Evolutionary conservation across 2,888 invertebrate genomes (phyloP), one percentile per base, ranked within the genome.

Genomic region (Orthonevra nobilis): DNA sequence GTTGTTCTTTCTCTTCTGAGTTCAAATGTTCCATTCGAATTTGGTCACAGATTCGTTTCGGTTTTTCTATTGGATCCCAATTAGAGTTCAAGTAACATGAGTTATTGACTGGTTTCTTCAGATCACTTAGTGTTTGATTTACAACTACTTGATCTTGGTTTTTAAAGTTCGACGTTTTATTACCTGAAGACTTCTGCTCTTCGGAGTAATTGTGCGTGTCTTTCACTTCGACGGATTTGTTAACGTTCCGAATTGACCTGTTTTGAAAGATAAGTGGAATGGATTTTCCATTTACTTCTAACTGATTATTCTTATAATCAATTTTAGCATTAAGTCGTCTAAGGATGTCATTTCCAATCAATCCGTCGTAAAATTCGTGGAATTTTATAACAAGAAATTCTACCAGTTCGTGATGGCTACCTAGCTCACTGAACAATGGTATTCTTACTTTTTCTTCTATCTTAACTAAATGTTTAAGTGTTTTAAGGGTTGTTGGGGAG

Each of bases 341-440:
- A 5, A 81, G 19, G 12, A 75, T 63, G 19, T 75, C 70, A 5
- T 68, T 75, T 1, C 63, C 81, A 12, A 81, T 28, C 3, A 75
- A 42, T 15, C 72, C 72, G 36, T 72, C 63, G 12, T 28, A 50
- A 23, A 23, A 23, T 23, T 23, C 23, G 23, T 23, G 23, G 23
- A 23, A 23, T 23, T 23, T 23, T 3, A 23, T 23, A 23, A 23
- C 23, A 23, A 23, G 23, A 23, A 23, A 23, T 23, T 23, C 64
- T 2, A 58, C 34, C 19, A 23, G 3, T 26, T 61, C 23, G 32
- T 32, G 9, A 28, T 48, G 12, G n/a, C 48, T 66, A 1, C 68
- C 68, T 6, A 72, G 54, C 52, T 81, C 69, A 5, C 23, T 5
- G 5, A 23, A 23, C 50, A 9, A 9, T 63, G 50, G 58, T 15